phyloP scores from a whole-genome alignment of 2,888 invertebrate species.

The Synanthedon vespiformis region DNA sequence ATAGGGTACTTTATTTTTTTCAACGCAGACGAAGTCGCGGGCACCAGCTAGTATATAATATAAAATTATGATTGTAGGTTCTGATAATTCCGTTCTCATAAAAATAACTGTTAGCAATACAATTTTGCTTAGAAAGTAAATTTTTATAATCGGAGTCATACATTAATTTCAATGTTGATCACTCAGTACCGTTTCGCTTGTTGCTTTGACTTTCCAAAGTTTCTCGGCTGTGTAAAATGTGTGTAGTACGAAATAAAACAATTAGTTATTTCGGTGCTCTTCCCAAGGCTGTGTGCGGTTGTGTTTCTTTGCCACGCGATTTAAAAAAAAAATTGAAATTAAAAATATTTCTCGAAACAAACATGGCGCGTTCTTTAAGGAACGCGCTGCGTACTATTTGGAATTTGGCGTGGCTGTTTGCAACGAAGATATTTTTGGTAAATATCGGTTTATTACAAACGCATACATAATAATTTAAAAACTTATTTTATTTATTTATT shows the following conservation, averaged over 20 bases:
- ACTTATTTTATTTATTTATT: constrained; percentile 30
- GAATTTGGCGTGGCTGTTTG: constrained; percentile 55
- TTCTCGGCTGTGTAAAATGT: constrained; percentile 34
- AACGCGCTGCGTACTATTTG: constrained; percentile 40
- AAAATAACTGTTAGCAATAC: neutral
- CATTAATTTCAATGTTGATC: constrained; percentile 27
- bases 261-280: constrained; percentile 30
- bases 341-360: constrained; percentile 10
- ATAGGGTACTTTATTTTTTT: too few relatives aligned
- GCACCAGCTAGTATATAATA: too few relatives aligned
- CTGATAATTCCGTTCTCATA: too few relatives aligned
- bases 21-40: too few relatives aligned
- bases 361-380: constrained; percentile 36
- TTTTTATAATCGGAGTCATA: constrained; percentile 8
- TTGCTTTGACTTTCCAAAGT: constrained; percentile 60
- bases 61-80: too few relatives aligned
- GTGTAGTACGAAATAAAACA: constrained; percentile 19
- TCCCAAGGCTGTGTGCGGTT: constrained; percentile 17
- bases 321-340: constrained; percentile 7
- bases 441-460: constrained; percentile 10
- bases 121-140: constrained; percentile 29
- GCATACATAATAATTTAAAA: too few relatives aligned
- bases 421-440: constrained; percentile 58
- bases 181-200: constrained; percentile 46
- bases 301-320: constrained; percentile 2